Evolutionary conservation across 1,140 invertebrate species (phyloP).

Genomic region (Portunus trituberculatus): DNA sequence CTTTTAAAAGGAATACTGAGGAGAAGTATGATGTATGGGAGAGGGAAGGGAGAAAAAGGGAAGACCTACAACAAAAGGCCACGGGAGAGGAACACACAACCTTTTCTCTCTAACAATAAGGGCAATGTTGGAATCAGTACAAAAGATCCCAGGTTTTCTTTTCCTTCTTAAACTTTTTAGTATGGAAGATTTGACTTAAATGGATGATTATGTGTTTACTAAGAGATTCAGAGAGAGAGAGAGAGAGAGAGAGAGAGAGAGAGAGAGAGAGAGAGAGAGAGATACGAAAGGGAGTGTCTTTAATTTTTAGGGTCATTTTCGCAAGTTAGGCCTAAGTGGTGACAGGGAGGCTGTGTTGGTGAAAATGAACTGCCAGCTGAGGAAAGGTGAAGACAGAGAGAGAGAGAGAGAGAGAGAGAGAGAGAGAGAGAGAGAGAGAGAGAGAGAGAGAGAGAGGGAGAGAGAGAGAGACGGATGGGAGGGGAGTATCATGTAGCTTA

Average conservation of each 20-base stretch:
- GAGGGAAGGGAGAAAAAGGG: neutral
- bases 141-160: neutral
- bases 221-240: neutral
- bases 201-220: neutral
- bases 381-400: too few species aligned
- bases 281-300: neutral
- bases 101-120: neutral
- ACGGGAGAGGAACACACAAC: neutral
- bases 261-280: slow-evolving; percentile 20
- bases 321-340: neutral
- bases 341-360: neutral
- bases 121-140: neutral
- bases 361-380: neutral
- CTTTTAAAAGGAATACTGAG: neutral
- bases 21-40: neutral
- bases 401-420: neutral
- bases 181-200: neutral
- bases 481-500: neutral
- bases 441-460: slow-evolving; percentile 14
- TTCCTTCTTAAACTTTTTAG: neutral
- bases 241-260: slow-evolving; percentile 11
- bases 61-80: neutral
- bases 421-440: slow-evolving; percentile 18
- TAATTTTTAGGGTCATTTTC: slow-evolving; percentile 3
- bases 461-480: neutral